A percentile compares a stretch with the other conserved stretches of the same genome.
phyloP scores from a whole-genome alignment of 2,113 vertebrate species.

The Taxidea taxus region DNA sequence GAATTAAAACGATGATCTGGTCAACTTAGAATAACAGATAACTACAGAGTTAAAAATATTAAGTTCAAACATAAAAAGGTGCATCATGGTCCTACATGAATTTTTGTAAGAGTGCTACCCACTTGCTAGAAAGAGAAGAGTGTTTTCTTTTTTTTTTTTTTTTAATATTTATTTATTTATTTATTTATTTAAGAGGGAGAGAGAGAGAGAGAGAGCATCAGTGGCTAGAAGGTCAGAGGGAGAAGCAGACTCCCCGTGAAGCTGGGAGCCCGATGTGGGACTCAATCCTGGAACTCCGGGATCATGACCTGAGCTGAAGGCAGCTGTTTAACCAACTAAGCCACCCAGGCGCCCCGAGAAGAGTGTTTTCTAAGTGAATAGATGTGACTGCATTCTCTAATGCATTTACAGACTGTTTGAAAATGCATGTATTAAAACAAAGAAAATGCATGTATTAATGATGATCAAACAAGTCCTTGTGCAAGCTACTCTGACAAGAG shows the following conservation, averaged over 20 bases:
- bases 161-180: too few species aligned
- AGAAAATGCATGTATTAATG: not conserved
- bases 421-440: not conserved
- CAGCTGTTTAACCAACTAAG: too few species aligned
- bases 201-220: too few species aligned
- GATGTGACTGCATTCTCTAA: not conserved
- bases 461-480: not conserved
- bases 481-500: not conserved
- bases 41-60: not conserved
- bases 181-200: too few species aligned
- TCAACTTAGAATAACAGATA: not conserved
- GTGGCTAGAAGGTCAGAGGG: too few species aligned
- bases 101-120: not conserved
- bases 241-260: too few species aligned
- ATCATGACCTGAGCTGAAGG: too few species aligned
- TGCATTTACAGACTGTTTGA: not conserved
- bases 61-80: not conserved
- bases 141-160: too few species aligned
- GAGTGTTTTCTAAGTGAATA: slow-evolving; percentile 9
- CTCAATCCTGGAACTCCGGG: too few species aligned
- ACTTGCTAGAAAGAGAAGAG: not conserved
- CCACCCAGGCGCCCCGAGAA: too few species aligned
- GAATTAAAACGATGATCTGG: not conserved
- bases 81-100: not conserved
- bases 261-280: too few species aligned